phyloP scores from a whole-genome alignment of 2,888 invertebrate species.

The Eristalinus sepulchralis region DNA sequence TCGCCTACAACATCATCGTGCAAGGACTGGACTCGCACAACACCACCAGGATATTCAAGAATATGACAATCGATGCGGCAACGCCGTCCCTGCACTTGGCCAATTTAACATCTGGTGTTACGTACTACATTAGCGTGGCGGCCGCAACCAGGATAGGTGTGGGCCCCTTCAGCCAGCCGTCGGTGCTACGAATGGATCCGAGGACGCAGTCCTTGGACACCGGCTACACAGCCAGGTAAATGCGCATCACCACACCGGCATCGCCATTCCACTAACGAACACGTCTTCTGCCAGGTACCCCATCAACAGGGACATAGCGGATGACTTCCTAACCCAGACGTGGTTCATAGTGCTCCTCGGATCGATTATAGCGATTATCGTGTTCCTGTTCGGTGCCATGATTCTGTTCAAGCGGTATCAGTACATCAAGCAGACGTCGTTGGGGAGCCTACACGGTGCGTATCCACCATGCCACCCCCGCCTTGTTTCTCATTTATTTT shows the following conservation, averaged over 20 bases:
- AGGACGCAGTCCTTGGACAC: constrained; percentile 82
- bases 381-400: constrained; percentile 91
- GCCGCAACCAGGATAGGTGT: constrained; percentile 91
- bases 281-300: constrained; percentile 80
- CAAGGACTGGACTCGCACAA: constrained; percentile 84
- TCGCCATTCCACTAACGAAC: neutral
- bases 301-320: constrained; percentile 82
- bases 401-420: constrained; percentile 88
- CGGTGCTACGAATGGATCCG: constrained; percentile 84
- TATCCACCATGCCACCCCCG: constrained; percentile 42
- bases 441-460: constrained; percentile 83
- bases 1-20: constrained; percentile 89
- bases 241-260: neutral
- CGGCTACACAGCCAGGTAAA: constrained; percentile 77
- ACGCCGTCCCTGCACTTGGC: constrained; percentile 89
- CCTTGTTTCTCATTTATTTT: constrained; percentile 60
- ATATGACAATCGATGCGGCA: constrained; percentile 87
- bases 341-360: constrained; percentile 95
- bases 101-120: constrained; percentile 90
- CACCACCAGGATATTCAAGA: constrained; percentile 84
- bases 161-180: constrained; percentile 90
- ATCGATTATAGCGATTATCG: constrained; percentile 91
- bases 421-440: constrained; percentile 86
- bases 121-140: constrained; percentile 92
- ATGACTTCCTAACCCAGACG: constrained; percentile 91